Evolutionary conservation across 2,888 invertebrate species (phyloP), one percentile per base, ranked within the genome.

Genomic region (Tenthredo notha): DNA sequence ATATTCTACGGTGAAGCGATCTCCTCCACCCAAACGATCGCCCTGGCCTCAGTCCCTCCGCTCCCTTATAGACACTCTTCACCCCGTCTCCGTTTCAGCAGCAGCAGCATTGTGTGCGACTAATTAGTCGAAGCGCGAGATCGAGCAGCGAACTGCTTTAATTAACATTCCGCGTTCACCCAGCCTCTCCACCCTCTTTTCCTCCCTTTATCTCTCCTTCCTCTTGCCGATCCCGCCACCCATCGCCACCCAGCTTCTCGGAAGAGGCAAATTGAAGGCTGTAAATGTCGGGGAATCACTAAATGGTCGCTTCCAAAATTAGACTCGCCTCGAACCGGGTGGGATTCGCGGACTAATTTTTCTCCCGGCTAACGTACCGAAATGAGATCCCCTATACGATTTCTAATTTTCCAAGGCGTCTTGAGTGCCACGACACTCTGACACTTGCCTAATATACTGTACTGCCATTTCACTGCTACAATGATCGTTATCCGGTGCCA

Each of bases 161-260:
- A 93, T 93, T 93, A 93, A 93, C 93, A 93, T 93, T 93, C 93
- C 92, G 90, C 89, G 89, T 89, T 91, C 91, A 89, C 90, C 89
- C 90, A 90, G 88, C 80, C 86, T 58, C 80, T n/a, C 61, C 40
- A 15, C 61, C 58, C 40, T 21, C 61, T 12, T 43, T 50, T 50
- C 40, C 80, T 21, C 61, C 80, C 61, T 77, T 84, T 78, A 70
- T 82, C 84, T 50, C 70, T 80, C 84, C 82, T 43, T 72, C 72
- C 61, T 86, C 61, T 84, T 72, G 74, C 77, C 84, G 77, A 84
- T 85, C 77, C 43, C 47, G 85, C 89, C 88, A 88, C 90, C 89
- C 90, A 89, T 89, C 90, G 77, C 43, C 65, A 85, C 75, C 58
- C 84, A 84, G 78, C 84, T 86, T 84, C 78, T 86, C 90, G 87